Percentiles rank a stretch among this genome's conserved stretches.
Evolutionary conservation across 2,113 vertebrate species (phyloP).

Genomic region (Phylloscopus whistleri): DNA sequence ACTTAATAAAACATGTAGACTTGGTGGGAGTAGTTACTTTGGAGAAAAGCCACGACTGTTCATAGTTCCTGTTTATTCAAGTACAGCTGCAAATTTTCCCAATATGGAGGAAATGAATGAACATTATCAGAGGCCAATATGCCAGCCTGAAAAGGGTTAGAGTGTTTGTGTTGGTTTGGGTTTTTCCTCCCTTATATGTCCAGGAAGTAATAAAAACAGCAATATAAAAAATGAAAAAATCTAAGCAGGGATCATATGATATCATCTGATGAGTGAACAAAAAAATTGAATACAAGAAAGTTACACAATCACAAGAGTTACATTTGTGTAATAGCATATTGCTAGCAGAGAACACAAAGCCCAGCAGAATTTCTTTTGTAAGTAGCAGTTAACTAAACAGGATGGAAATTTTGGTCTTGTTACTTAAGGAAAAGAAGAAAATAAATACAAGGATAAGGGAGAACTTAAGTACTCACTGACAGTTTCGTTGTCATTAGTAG

Average conservation of each 20-base stretch:
- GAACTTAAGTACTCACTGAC: not conserved
- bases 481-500: not conserved
- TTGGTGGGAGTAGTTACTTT: not conserved
- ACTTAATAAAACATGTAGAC: not conserved
- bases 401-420: not conserved
- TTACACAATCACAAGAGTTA: not conserved
- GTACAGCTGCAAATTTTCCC: not conserved
- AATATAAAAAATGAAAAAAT: not conserved
- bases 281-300: not conserved
- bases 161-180: not conserved
- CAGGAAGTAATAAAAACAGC: not conserved
- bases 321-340: not conserved
- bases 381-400: not conserved
- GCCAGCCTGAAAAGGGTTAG: not conserved
- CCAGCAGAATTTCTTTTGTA: not conserved
- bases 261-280: not conserved
- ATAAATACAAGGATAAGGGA: not conserved
- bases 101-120: not conserved
- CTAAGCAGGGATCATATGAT: not conserved
- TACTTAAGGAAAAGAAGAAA: not conserved
- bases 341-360: not conserved
- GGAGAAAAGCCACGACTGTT: not conserved
- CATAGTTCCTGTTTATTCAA: not conserved
- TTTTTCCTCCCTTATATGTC: not conserved
- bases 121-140: not conserved